phyloP scores from a whole-genome alignment of 1,140 invertebrate species.

The Zaprionus kolodkinae region DNA sequence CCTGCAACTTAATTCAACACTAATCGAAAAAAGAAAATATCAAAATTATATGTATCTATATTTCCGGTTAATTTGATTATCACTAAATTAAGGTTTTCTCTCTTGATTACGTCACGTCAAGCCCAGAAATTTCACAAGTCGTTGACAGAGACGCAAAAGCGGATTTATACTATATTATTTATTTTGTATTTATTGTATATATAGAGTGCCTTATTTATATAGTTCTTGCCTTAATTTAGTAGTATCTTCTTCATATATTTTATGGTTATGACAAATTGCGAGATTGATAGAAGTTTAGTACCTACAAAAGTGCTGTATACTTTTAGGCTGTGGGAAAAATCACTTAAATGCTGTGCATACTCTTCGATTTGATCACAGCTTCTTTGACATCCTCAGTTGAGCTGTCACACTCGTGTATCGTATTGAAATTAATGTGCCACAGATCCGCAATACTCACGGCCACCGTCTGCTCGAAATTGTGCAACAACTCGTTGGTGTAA shows the following conservation, averaged over 20 bases:
- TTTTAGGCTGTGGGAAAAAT: slow-evolving; percentile 30
- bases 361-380: slow-evolving; percentile 33
- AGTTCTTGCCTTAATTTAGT: not conserved
- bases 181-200: not conserved
- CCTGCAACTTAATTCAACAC: slow-evolving; percentile 12
- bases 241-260: not conserved
- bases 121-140: slow-evolving; percentile 11
- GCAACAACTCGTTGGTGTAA: slow-evolving; percentile 54
- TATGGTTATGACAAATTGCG: not conserved
- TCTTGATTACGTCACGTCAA: slow-evolving; percentile 9
- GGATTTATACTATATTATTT: not conserved
- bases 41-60: slow-evolving; percentile 15
- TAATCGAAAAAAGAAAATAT: not conserved
- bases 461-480: slow-evolving; percentile 58
- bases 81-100: slow-evolving; percentile 14
- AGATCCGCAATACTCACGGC: slow-evolving; percentile 75
- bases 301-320: slow-evolving; percentile 39
- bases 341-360: slow-evolving; percentile 60
- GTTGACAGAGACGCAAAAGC: slow-evolving; percentile 6
- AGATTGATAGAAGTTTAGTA: not conserved
- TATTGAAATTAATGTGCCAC: slow-evolving; percentile 69
- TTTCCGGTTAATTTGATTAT: slow-evolving; percentile 53
- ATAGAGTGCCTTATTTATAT: not conserved
- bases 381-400: slow-evolving; percentile 35
- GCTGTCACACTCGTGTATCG: slow-evolving; percentile 43